phyloP scores from a whole-genome alignment of 2,888 invertebrate species.

The Agapostemon virescens region DNA sequence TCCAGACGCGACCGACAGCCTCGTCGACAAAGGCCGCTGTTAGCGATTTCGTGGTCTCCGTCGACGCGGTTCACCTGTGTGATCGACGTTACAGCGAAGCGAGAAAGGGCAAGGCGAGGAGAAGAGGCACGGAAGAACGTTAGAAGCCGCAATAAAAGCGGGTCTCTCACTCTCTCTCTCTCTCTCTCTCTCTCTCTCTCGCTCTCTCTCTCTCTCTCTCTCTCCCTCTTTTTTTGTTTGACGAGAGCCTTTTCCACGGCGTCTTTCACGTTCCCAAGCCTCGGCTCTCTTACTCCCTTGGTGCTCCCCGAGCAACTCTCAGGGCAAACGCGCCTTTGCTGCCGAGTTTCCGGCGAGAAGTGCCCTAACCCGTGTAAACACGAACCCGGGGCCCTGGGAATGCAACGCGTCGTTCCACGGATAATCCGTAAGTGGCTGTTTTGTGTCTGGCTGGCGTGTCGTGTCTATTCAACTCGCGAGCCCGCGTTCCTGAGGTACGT shows the following conservation, averaged over 20 bases:
- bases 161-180: neutral
- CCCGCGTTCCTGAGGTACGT: neutral
- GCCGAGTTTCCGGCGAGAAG: slow-evolving; percentile 68
- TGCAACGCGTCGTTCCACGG: slow-evolving; percentile 61
- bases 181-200: neutral
- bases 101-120: neutral
- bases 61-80: neutral
- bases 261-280: slow-evolving; percentile 41
- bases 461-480: slow-evolving; percentile 37
- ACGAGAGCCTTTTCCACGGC: slow-evolving; percentile 53
- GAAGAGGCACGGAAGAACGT: slow-evolving; percentile 6
- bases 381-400: slow-evolving; percentile 54
- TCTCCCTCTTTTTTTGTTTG: slow-evolving; percentile 46
- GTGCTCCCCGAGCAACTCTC: slow-evolving; percentile 5
- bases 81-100: no score
- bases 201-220: neutral
- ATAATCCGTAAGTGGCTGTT: slow-evolving; percentile 64
- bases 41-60: neutral
- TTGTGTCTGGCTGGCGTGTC: slow-evolving; percentile 38
- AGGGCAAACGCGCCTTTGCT: slow-evolving; percentile 46
- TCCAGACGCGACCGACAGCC: slow-evolving; percentile 6
- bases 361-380: slow-evolving; percentile 67
- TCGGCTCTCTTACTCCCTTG: slow-evolving; percentile 18
- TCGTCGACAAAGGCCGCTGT: slow-evolving; percentile 15
- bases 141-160: slow-evolving; percentile 46